A percentile compares a stretch with the other conserved stretches of the same genome.
Evolutionary conservation across 2,888 invertebrate species (phyloP).

Genomic region (Clepsis dumicolana): DNA sequence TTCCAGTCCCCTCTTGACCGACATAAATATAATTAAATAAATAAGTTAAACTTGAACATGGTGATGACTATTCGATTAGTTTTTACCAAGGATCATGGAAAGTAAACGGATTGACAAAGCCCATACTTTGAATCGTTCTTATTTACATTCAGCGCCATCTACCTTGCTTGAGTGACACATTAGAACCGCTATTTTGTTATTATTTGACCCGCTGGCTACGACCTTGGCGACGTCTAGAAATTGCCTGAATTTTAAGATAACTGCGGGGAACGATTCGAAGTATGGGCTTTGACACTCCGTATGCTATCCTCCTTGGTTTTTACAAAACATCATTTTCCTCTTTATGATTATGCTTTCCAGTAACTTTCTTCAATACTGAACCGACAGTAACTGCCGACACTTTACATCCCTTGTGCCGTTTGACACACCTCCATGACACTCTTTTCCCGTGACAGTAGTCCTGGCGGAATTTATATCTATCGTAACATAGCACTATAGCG

Average conservation of each 20-base stretch:
- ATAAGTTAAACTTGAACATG: not conserved
- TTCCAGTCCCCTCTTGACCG: not conserved
- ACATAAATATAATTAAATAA: not conserved
- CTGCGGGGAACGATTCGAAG: no score
- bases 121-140: no score
- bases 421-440: conserved; percentile 50
- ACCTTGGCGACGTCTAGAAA: no score
- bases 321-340: conserved; percentile 41
- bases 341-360: conserved; percentile 43
- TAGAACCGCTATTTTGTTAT: no score
- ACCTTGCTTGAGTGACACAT: no score
- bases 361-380: conserved; percentile 34
- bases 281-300: no score
- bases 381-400: conserved; percentile 47
- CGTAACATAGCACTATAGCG: conserved; percentile 46
- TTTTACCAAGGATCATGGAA: conserved; percentile 29
- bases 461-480: conserved; percentile 47
- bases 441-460: conserved; percentile 49
- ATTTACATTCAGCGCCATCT: no score
- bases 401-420: conserved; percentile 49
- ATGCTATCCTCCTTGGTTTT: no score
- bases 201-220: no score
- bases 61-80: not conserved
- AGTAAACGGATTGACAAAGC: no score
- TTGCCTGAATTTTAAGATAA: no score